Evolutionary conservation across 1,140 invertebrate species (phyloP).

Genomic region (Zophobas atratus): DNA sequence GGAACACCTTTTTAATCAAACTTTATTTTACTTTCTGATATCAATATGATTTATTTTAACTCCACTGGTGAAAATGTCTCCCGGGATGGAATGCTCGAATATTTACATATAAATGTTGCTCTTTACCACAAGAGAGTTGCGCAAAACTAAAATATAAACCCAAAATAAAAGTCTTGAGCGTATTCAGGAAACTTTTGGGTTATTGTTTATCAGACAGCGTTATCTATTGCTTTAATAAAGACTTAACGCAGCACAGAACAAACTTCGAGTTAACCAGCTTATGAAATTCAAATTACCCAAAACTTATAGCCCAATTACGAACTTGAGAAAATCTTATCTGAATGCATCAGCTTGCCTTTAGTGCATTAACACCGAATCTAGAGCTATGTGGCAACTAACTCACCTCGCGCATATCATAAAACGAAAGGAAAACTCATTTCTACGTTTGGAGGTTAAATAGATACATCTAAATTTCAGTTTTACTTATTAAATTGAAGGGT

Average conservation of each 20-base stretch:
- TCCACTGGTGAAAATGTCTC: no score
- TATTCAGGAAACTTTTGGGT: neutral
- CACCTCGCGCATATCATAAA: neutral
- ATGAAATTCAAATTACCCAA: neutral
- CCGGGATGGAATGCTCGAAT: neutral
- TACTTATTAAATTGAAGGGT: no score
- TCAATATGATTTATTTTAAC: no score
- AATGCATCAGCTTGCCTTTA: neutral
- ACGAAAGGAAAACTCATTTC: no score
- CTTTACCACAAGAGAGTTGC: neutral
- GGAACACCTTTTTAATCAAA: no score
- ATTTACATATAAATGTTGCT: conserved; percentile 15
- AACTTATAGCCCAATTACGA: conserved; percentile 5
- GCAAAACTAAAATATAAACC: neutral
- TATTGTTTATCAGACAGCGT: neutral
- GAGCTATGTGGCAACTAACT: neutral
- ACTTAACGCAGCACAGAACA: conserved; percentile 3
- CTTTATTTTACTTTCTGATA: no score
- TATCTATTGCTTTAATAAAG: conserved; percentile 9
- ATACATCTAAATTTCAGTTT: no score
- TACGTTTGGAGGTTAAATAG: no score
- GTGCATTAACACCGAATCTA: neutral
- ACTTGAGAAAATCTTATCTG: neutral
- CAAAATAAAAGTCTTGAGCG: neutral
- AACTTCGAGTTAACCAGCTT: neutral